These are phyloP conservation scores for Ophioninae sp. DNA, from an alignment of 2,888 invertebrate genomes.

Conservation along the genomic window DNA sequence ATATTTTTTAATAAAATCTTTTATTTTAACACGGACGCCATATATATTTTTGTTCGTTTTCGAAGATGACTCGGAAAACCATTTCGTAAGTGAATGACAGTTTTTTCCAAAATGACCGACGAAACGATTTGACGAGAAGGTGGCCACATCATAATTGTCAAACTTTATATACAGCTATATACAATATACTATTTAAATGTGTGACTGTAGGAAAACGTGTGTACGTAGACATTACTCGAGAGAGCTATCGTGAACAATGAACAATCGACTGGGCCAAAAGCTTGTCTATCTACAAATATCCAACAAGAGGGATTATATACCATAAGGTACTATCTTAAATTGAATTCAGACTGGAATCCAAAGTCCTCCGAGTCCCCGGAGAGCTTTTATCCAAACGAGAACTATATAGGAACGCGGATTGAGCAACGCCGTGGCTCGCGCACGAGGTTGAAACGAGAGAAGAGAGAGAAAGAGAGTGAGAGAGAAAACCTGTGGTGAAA, in stretches of 20 bases:
- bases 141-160: background rate
- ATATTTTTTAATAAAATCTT: too few species aligned
- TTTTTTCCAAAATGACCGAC: too few species aligned
- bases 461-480: conserved; percentile 9
- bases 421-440: conserved; percentile 49
- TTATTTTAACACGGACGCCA: too few species aligned
- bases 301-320: conserved; percentile 61
- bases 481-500: conserved; percentile 54
- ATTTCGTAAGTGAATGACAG: too few species aligned
- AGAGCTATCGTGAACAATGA: conserved; percentile 32
- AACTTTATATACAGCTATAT: too few species aligned
- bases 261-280: conserved; percentile 45
- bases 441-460: conserved; percentile 25
- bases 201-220: conserved; percentile 1
- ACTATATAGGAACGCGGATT: conserved; percentile 52
- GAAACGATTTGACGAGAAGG: too few species aligned
- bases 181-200: too few species aligned
- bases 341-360: conserved; percentile 63
- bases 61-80: too few species aligned
- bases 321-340: conserved; percentile 62
- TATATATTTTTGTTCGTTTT: too few species aligned
- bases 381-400: conserved; percentile 65
- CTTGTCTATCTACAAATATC: conserved; percentile 61
- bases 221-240: conserved; percentile 24
- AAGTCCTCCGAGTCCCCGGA: conserved; percentile 59